Conservation (phyloP, 1,140 invertebrate species). For the Cephus cinctus region DNA sequence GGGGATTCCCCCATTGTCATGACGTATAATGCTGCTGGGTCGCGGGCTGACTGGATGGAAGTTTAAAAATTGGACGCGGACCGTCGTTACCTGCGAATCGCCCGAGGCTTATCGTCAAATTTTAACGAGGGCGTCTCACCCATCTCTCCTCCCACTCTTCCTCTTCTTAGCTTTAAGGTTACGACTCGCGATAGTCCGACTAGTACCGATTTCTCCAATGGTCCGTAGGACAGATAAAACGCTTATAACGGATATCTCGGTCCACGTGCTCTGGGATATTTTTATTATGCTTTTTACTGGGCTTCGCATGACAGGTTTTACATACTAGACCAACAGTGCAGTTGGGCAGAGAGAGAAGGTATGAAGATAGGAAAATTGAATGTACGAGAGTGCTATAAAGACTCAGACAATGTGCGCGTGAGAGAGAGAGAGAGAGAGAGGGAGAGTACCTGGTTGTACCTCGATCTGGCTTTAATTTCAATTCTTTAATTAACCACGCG, state of each 20-base stretch:
- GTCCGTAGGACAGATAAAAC: not conserved
- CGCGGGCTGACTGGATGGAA: no score
- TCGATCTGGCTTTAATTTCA: not conserved
- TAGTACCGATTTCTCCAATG: constrained; percentile 4
- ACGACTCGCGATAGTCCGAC: constrained; percentile 1
- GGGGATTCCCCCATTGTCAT: no score
- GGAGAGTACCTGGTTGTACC: not conserved
- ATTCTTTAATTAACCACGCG: constrained; percentile 2
- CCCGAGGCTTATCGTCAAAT: not conserved
- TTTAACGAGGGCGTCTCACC: not conserved
- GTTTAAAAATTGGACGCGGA: no score
- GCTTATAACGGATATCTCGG: not conserved
- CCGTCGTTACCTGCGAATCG: no score
- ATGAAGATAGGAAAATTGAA: not conserved
- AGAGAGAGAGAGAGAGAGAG: not conserved
- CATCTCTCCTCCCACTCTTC: not conserved
- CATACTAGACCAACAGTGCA: not conserved
- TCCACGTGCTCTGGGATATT: not conserved
- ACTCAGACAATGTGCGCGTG: not conserved
- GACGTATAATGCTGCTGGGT: no score
- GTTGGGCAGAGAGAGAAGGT: not conserved
- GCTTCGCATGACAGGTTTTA: no score
- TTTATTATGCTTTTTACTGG: not conserved
- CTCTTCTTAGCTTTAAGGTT: not conserved
- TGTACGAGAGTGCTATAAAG: no score